Base-by-base conservation (phyloP, 2,113 vertebrate species). In the Bufo bufo region DNA sequence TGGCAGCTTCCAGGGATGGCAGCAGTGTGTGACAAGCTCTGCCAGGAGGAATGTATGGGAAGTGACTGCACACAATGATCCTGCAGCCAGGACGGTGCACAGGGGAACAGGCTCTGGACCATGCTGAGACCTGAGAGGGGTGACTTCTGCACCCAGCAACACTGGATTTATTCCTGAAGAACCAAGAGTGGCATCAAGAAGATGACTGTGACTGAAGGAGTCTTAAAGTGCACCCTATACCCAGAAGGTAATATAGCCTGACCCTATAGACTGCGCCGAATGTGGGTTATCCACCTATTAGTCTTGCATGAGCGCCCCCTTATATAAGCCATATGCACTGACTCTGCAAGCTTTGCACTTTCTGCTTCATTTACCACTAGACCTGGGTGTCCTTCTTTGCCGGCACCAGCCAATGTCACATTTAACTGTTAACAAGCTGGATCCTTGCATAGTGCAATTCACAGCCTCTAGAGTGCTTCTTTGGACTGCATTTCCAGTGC, bases 191-290 rank as follows among this genome's bases (percentile, higher is more conserved):
- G 54, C 8, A 59, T 45, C 47, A 58, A 72, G 86, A 88, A 88
- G 71, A 88, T 88, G 66, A 87, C 50, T 49, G 47, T 82, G 72
- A 65, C 23, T 77, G 81, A 10, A 14, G 69, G 82, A 65, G 43
- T 66, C 63, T 54, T 61, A 56, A 65, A 63, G 81, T 20, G 81
- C 87, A 84, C 59, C 81, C 61, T 33, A 11, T 65, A 75, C 81
- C 58, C 66, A 20, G 23, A 14, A 88, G 87, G 87, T 88, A 84
- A 82, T 19, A 19, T 50, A 14, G 12, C 49, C 33, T 79, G n/a
- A 49, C 17, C 12, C 52, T 86, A 75, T 85, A 85, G 33, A 45
- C 33, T 65, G 43, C 7, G 47, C 23, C 14, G 33, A 74, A 85
- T 75, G 54, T 85, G 54, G 82, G 84, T 74, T 85, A 75, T 58